Conservation (phyloP, 2,888 invertebrate species). For the Syrphus vitripennis region DNA sequence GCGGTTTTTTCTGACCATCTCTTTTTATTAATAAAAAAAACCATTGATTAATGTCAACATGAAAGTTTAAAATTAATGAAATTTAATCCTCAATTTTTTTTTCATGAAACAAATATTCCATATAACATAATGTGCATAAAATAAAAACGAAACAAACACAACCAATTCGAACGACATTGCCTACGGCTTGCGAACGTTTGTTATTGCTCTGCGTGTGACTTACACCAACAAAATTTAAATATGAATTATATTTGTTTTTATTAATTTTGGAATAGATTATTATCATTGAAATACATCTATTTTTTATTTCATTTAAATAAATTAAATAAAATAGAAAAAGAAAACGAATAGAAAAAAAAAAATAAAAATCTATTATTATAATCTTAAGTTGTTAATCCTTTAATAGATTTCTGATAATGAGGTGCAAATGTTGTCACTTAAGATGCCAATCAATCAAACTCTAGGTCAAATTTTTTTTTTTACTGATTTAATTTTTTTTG, state of each 20-base stretch:
- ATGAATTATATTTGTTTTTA: background rate
- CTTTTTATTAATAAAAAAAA: no score
- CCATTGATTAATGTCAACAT: background rate
- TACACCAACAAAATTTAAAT: background rate
- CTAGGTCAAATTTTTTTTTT: background rate
- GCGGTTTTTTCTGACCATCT: no score
- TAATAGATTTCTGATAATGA: slow-evolving; percentile 38
- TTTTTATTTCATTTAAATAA: background rate
- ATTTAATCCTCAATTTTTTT: background rate
- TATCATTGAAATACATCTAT: background rate
- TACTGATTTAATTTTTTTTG: background rate
- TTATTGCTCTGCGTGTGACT: background rate
- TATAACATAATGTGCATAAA: background rate
- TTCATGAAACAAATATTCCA: background rate
- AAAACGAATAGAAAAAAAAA: background rate
- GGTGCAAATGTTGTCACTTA: slow-evolving; percentile 60
- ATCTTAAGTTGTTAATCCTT: background rate
- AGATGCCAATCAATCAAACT: slow-evolving; percentile 15
- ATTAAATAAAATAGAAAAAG: background rate
- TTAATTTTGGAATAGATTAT: background rate
- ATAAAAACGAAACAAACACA: background rate
- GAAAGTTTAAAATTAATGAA: background rate
- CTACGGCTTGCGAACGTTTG: background rate
- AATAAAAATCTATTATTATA: background rate
- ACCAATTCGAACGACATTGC: background rate